Percentiles rank a stretch among this genome's conserved stretches.
Evolutionary conservation across 1,140 invertebrate species (phyloP).

Genomic region (Hirudo medicinalis): DNA sequence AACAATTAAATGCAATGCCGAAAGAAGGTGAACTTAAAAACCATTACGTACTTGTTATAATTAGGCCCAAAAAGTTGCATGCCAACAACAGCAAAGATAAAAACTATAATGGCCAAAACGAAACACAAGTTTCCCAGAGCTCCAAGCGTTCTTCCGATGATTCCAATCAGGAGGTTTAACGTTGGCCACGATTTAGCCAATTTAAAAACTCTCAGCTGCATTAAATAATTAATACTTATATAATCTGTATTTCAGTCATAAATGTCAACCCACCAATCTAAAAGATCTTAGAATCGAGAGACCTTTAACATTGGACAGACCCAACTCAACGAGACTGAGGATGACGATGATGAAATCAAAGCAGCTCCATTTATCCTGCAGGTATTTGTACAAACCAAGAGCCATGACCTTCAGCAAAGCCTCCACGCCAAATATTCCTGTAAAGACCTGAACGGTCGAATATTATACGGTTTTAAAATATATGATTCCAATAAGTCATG

Average conservation of each 20-base stretch:
- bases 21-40: not conserved
- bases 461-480: not conserved
- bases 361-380: conserved; percentile 97
- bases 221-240: not conserved
- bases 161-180: conserved; percentile 90
- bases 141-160: conserved; percentile 93
- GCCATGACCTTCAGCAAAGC: conserved; percentile 87
- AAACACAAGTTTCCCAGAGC: conserved; percentile 94
- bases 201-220: conserved; percentile 83
- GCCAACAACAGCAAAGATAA: conserved; percentile 96
- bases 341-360: conserved; percentile 97
- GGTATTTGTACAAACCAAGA: conserved; percentile 90
- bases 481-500: no score
- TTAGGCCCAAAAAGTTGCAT: conserved; percentile 93
- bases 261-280: conserved; percentile 67
- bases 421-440: conserved; percentile 90
- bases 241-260: not conserved
- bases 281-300: conserved; percentile 91
- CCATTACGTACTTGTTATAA: conserved; percentile 47
- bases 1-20: no score
- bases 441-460: conserved; percentile 67
- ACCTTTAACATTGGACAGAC: conserved; percentile 80
- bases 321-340: conserved; percentile 80
- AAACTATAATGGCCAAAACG: conserved; percentile 93
- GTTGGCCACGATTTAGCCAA: conserved; percentile 97